Percentiles rank a stretch among this genome's conserved stretches.
These are phyloP conservation scores for Ctenochaetus hawaiiensis DNA, from an alignment of 2,797 vertebrate genomes.

Conservation along the genomic window DNA sequence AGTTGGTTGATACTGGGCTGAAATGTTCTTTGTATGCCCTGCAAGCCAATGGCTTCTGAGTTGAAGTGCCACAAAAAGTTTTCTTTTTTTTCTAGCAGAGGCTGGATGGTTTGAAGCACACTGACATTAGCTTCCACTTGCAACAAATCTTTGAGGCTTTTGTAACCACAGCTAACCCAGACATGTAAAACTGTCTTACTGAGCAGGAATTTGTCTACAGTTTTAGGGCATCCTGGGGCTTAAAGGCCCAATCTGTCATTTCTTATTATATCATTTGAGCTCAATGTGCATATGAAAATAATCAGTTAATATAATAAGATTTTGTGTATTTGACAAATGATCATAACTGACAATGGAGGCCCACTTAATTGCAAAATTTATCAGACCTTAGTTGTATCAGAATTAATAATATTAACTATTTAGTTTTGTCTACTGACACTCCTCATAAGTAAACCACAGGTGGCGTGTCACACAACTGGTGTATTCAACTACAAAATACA, in stretches of 20 bases:
- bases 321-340: too few species aligned
- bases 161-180: constrained; percentile 1
- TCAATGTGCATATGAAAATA: background rate
- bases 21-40: constrained; percentile 36
- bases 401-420: too few species aligned
- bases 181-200: constrained; percentile 15
- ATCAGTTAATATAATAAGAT: background rate
- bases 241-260: background rate
- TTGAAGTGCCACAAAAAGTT: constrained; percentile 34
- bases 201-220: background rate
- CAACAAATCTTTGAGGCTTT: constrained; percentile 5
- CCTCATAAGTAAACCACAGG: too few species aligned
- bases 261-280: background rate
- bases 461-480: too few species aligned
- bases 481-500: too few species aligned
- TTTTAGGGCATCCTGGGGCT: background rate
- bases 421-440: too few species aligned
- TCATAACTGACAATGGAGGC: too few species aligned
- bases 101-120: background rate
- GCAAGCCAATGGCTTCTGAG: constrained; percentile 13
- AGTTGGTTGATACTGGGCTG: constrained; percentile 32
- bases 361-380: too few species aligned
- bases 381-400: too few species aligned
- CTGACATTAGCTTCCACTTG: constrained; percentile 2
- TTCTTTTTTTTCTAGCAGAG: constrained; percentile 21